A percentile compares a stretch with the other conserved stretches of the same genome.
Evolutionary conservation across 2,113 vertebrate genomes (phyloP).

Genomic region (Saccopteryx leptura): DNA sequence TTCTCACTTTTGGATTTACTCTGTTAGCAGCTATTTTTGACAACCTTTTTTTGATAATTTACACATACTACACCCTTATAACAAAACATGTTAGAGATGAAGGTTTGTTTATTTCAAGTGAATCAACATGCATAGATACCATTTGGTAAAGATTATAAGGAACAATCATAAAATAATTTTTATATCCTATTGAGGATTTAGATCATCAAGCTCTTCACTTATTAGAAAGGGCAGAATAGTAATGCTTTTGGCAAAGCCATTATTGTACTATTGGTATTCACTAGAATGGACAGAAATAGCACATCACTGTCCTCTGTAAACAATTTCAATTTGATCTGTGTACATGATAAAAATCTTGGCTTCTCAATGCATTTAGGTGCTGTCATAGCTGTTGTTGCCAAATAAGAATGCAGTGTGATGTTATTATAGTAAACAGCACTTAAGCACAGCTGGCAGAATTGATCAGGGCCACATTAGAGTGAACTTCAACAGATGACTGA

Average conservation of each 20-base stretch:
- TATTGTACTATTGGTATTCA: slow-evolving; percentile 88
- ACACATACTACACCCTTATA: neutral
- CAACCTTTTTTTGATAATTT: slow-evolving; percentile 20
- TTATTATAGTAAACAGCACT: slow-evolving; percentile 97
- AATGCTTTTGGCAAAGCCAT: slow-evolving; percentile 87
- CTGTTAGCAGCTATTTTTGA: slow-evolving; percentile 8
- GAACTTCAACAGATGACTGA: slow-evolving; percentile 95
- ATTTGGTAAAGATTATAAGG: slow-evolving; percentile 68
- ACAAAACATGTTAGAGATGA: neutral
- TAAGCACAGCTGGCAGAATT: slow-evolving; percentile 97
- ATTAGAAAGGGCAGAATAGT: slow-evolving; percentile 87
- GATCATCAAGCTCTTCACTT: slow-evolving; percentile 87
- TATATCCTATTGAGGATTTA: slow-evolving; percentile 84
- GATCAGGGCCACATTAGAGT: slow-evolving; percentile 94
- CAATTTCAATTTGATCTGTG: slow-evolving; percentile 89
- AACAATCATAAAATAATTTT: slow-evolving; percentile 85
- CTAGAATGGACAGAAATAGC: slow-evolving; percentile 89
- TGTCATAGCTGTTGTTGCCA: slow-evolving; percentile 91
- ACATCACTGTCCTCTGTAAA: slow-evolving; percentile 88
- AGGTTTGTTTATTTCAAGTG: slow-evolving; percentile 53
- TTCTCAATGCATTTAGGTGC: slow-evolving; percentile 89
- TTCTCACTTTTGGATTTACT: neutral
- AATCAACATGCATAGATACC: slow-evolving; percentile 56
- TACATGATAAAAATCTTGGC: slow-evolving; percentile 91
- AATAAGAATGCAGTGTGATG: slow-evolving; percentile 92